Conservation (phyloP, 1,140 invertebrate species). For the Drosophila miranda region DNA sequence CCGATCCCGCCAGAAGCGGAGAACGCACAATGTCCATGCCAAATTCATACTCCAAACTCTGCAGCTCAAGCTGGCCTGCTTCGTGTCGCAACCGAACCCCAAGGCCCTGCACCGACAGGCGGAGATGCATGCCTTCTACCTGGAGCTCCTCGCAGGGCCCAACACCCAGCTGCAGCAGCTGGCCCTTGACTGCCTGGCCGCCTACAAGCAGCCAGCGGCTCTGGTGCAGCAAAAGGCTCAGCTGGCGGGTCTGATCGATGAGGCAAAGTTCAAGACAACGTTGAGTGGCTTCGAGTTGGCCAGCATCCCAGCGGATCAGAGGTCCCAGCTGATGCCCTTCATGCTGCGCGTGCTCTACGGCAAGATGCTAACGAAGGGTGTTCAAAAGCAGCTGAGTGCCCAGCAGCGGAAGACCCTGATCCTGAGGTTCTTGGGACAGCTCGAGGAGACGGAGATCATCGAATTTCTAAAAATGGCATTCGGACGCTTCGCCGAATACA, state of each 20-base stretch:
- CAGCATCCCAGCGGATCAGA: slow-evolving; percentile 86
- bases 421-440: slow-evolving; percentile 92
- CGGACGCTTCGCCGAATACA: slow-evolving; percentile 86
- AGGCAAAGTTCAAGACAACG: slow-evolving; percentile 94
- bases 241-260: slow-evolving; percentile 90
- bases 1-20: slow-evolving; percentile 17
- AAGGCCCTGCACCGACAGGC: slow-evolving; percentile 89
- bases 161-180: slow-evolving; percentile 91
- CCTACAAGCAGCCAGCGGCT: slow-evolving; percentile 90
- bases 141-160: slow-evolving; percentile 90
- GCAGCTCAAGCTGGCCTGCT: slow-evolving; percentile 85
- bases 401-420: slow-evolving; percentile 89
- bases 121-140: slow-evolving; percentile 89
- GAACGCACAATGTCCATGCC: slow-evolving; percentile 30
- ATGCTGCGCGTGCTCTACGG: slow-evolving; percentile 94
- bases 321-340: slow-evolving; percentile 89
- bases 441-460: slow-evolving; percentile 89
- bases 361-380: slow-evolving; percentile 92
- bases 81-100: slow-evolving; percentile 92
- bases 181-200: slow-evolving; percentile 92
- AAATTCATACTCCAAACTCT: slow-evolving; percentile 78
- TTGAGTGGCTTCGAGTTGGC: slow-evolving; percentile 90
- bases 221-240: slow-evolving; percentile 90
- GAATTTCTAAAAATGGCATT: slow-evolving; percentile 93
- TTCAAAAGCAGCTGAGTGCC: slow-evolving; percentile 88